Conservation (phyloP, 23 tunicate species). For the Clavelina lepadiformis region DNA sequence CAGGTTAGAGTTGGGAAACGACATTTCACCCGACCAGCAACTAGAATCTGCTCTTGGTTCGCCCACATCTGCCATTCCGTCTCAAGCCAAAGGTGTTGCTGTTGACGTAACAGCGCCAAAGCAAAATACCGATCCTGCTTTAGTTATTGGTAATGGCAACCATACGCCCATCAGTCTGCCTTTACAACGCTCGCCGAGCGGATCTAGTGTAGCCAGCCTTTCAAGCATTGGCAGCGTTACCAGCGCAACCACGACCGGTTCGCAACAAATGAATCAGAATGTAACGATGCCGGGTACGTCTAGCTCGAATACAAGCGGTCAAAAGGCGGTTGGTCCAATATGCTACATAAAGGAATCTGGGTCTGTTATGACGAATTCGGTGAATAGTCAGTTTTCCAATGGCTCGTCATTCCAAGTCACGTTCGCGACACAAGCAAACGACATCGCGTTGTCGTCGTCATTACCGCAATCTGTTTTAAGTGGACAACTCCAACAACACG, state of each 20-base stretch:
- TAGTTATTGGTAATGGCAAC: no score
- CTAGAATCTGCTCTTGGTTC: constrained; percentile 36
- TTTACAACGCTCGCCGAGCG: constrained; percentile 79
- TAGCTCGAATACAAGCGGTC: not conserved
- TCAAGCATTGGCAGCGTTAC: constrained; percentile 61
- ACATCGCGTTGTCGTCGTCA: not conserved
- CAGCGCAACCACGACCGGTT: not conserved
- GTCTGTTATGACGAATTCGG: constrained; percentile 7
- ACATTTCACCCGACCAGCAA: constrained; percentile 60
- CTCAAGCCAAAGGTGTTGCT: not conserved
- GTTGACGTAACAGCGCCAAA: not conserved
- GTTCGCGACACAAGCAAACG: not conserved
- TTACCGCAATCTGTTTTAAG: not conserved
- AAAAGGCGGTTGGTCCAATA: not conserved
- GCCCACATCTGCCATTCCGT: not conserved
- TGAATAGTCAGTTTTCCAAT: constrained; percentile 5
- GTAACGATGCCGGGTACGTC: not conserved
- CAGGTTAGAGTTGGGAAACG: constrained; percentile 34
- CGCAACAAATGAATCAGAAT: not conserved
- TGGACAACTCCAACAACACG: not conserved
- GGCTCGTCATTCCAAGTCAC: constrained; percentile 1
- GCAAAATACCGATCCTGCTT: not conserved
- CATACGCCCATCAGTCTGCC: not conserved
- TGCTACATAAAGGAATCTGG: constrained; percentile 1
- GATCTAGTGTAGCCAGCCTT: constrained; percentile 79